These are phyloP conservation scores for Nymphalis io DNA, from an alignment of 1,140 invertebrate genomes.

Conservation along the genomic window DNA sequence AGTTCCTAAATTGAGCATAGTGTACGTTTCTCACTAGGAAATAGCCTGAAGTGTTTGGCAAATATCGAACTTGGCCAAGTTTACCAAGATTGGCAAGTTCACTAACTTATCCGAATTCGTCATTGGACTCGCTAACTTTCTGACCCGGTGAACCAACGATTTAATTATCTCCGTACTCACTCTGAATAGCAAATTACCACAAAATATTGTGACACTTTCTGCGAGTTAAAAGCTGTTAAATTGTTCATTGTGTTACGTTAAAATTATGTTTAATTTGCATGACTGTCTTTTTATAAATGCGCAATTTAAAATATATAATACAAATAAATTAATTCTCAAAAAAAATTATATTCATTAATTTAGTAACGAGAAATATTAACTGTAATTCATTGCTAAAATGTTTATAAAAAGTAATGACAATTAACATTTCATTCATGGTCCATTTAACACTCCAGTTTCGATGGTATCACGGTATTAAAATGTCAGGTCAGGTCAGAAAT, in stretches of 20 bases:
- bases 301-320: not conserved
- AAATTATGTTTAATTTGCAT: constrained; percentile 13
- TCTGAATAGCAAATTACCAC: constrained; percentile 29
- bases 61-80: constrained; percentile 41
- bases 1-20: constrained; percentile 6
- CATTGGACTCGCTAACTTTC: constrained; percentile 44
- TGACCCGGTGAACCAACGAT: constrained; percentile 38
- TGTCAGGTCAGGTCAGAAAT: too few relatives aligned
- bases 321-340: not conserved
- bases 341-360: too few relatives aligned
- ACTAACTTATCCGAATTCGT: constrained; percentile 34
- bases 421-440: not conserved
- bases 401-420: not conserved
- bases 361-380: too few relatives aligned
- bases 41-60: constrained; percentile 44
- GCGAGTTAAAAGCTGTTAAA: constrained; percentile 26
- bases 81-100: constrained; percentile 43
- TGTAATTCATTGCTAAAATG: too few relatives aligned
- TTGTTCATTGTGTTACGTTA: constrained; percentile 24
- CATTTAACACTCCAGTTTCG: not conserved
- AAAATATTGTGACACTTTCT: constrained; percentile 19
- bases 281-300: not conserved
- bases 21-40: constrained; percentile 24
- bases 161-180: constrained; percentile 39
- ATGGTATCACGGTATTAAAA: not conserved